Evolutionary conservation across 2,113 vertebrate species (phyloP), one percentile per base, ranked within the genome.

Genomic region (Perca flavescens): DNA sequence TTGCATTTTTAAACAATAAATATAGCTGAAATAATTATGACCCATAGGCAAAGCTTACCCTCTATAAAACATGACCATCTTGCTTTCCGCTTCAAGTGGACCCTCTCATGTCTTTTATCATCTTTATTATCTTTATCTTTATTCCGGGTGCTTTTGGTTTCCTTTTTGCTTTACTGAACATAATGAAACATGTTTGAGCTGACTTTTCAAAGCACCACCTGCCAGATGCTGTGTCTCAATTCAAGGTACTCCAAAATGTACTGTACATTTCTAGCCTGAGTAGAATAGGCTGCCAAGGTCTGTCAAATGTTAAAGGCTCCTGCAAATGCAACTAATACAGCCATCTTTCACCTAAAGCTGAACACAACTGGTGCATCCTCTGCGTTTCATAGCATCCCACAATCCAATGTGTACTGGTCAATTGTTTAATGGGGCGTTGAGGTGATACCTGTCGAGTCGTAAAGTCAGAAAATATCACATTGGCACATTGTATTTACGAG

Each of bases 131-230:
- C 56, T 28, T 28, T 28, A 28, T 28, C 28, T 28, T 28, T 28
- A 69, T 22, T 19, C 17, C 21, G 11, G 22, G 15, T n/a, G 15
- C 6, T 46, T 57, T 52, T 77, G 22, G 2, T 52, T 80, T 22
- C 25, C 46, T 46, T 40, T 67, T 72, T 62, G 54, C 36, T 77
- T 57, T 9, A 34, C 22, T 53, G 47, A 50, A 56, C 47, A 60
- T 12, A 14, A 43, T 74, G 8, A 80, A 77, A 63, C 40, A 50
- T 31, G 25, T 50, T 21, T 56, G 40, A 73, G 46, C 31, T 57
- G 28, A 50, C 11, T 54, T 70, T 77, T 75, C 21, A 58, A 78
- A 78, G 54, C 67, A n/a, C 6, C 28, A 67, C 31, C 11, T 78
- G 67, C 15, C 68, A 77, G 58, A 57, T 57, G 66, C 66, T 40